Percentiles rank a stretch among this genome's conserved stretches.
phyloP scores from a whole-genome alignment of 1,140 invertebrate genomes.

The Nymphalis io region DNA sequence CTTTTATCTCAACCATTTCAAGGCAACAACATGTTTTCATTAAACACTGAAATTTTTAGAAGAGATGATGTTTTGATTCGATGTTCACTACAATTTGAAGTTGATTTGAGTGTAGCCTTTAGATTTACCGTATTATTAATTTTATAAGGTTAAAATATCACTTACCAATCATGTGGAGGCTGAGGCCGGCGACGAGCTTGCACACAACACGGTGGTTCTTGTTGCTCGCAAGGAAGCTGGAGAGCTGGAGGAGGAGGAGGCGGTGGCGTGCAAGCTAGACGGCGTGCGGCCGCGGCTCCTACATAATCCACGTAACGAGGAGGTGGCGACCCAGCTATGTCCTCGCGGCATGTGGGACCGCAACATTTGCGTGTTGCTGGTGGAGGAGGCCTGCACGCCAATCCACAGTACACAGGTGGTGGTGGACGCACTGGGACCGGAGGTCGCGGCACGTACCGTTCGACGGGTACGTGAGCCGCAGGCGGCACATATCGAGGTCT shows the following conservation, averaged over 20 bases:
- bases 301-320: constrained; percentile 82
- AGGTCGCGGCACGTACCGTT: constrained; percentile 84
- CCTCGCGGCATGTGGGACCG: constrained; percentile 78
- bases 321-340: constrained; percentile 74
- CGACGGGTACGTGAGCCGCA: constrained; percentile 85
- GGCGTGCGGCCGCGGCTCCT: constrained; percentile 80
- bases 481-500: constrained; percentile 83
- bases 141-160: neutral
- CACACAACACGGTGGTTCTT: constrained; percentile 80
- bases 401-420: constrained; percentile 73
- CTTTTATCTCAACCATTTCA: constrained; percentile 44
- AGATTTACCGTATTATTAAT: no score
- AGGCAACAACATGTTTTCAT: neutral
- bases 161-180: constrained; percentile 84
- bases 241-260: constrained; percentile 77
- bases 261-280: constrained; percentile 83
- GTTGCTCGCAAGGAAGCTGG: constrained; percentile 78
- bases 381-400: constrained; percentile 80
- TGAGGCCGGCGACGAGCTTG: constrained; percentile 79
- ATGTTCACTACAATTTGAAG: no score
- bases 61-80: no score
- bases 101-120: no score
- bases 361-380: constrained; percentile 79
- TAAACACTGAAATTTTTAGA: constrained; percentile 1
- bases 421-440: constrained; percentile 80